Evolutionary conservation across 30 jellyfish, hydroid and myxozoan genomes (phyloP).

Genomic region (Pseudorhiza aurosa): DNA sequence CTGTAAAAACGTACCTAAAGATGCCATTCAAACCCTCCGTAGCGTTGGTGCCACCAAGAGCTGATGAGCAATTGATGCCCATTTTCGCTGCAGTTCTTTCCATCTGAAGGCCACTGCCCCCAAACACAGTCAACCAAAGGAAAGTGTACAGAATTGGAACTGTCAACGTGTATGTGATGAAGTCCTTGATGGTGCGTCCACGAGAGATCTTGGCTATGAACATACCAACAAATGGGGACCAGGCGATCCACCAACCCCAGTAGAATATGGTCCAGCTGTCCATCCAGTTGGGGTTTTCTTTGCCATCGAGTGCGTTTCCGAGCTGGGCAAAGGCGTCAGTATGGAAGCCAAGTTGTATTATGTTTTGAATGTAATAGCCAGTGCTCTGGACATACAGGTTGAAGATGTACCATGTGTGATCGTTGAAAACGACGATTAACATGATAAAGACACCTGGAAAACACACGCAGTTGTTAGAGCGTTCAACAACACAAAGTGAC

Average conservation of each 20-base stretch:
- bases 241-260: constrained; percentile 99
- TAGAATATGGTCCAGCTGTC: constrained; percentile 93
- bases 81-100: constrained; percentile 82
- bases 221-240: constrained; percentile 99
- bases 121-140: constrained; percentile 90
- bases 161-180: constrained; percentile 85
- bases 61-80: constrained; percentile 77
- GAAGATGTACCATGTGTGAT: constrained; percentile 76
- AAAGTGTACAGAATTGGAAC: constrained; percentile 85
- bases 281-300: constrained; percentile 85
- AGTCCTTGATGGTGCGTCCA: constrained; percentile 92
- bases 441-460: constrained; percentile 78
- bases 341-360: constrained; percentile 89
- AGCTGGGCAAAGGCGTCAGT: constrained; percentile 98
- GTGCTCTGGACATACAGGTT: constrained; percentile 86
- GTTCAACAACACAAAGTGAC: no score
- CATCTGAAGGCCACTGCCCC: constrained; percentile 89
- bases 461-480: no score
- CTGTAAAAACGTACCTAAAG: constrained; percentile 5
- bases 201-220: constrained; percentile 95
- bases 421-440: constrained; percentile 74
- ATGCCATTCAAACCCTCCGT: constrained; percentile 53
- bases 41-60: constrained; percentile 63
- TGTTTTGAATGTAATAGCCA: constrained; percentile 87
- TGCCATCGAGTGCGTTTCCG: constrained; percentile 94